phyloP scores from a whole-genome alignment of 2,888 invertebrate species.

The Ophraella communa region DNA sequence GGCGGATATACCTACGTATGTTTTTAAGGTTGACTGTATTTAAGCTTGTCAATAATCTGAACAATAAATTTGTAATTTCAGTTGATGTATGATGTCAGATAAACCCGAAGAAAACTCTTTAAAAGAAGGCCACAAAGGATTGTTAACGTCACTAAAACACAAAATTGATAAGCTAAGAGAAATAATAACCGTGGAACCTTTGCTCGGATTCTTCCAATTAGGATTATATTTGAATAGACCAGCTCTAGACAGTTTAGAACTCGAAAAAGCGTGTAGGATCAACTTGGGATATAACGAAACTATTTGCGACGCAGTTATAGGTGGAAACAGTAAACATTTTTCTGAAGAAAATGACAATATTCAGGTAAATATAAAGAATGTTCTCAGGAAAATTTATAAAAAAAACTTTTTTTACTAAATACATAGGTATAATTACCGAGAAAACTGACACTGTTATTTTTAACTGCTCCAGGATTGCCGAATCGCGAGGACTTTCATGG shows the following conservation, averaged over 20 bases:
- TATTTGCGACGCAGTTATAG: conserved; percentile 60
- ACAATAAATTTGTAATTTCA: neutral
- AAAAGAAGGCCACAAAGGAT: neutral
- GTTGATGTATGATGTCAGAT: neutral
- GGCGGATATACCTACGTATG: too few relatives aligned
- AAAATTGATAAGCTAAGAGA: conserved; percentile 40
- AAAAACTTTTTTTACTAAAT: too few relatives aligned
- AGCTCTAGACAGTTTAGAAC: conserved; percentile 63
- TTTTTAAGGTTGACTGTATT: too few relatives aligned
- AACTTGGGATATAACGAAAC: conserved; percentile 62
- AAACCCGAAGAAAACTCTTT: neutral
- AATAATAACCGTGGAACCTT: conserved; percentile 55
- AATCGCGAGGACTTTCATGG: too few relatives aligned
- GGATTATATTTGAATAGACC: conserved; percentile 53
- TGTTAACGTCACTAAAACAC: conserved; percentile 28
- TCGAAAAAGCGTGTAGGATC: conserved; percentile 66
- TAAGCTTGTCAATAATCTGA: too few relatives aligned
- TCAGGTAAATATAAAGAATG: conserved; percentile 48
- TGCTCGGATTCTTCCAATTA: conserved; percentile 52
- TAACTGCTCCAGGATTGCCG: too few relatives aligned
- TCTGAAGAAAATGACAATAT: conserved; percentile 59
- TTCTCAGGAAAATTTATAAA: too few relatives aligned
- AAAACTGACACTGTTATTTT: too few relatives aligned
- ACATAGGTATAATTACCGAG: neutral
- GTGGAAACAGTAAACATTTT: conserved; percentile 48